Conservation (phyloP, 2,888 invertebrate species). For the Epirrhoe alternata region DNA sequence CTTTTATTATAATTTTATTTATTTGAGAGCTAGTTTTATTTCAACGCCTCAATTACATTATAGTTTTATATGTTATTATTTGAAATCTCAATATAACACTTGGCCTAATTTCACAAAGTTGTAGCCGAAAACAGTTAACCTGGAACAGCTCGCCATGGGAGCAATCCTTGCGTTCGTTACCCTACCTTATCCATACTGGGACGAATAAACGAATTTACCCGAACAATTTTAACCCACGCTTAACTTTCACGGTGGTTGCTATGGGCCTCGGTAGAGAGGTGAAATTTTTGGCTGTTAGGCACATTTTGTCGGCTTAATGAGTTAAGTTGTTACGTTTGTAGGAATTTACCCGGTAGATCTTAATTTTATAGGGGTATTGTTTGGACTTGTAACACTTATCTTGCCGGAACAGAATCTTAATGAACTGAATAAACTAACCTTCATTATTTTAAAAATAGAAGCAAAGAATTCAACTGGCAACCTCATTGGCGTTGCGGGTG, state of each 20-base stretch:
- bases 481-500: too few species aligned
- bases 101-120: slow-evolving; percentile 66
- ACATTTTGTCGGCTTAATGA: slow-evolving; percentile 55
- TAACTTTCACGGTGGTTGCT: slow-evolving; percentile 60
- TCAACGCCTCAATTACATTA: slow-evolving; percentile 30
- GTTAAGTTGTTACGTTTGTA: slow-evolving; percentile 61
- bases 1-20: too few species aligned
- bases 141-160: slow-evolving; percentile 72
- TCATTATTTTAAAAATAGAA: too few species aligned
- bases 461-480: too few species aligned
- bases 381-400: slow-evolving; percentile 29
- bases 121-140: slow-evolving; percentile 65
- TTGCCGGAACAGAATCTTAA: slow-evolving; percentile 7
- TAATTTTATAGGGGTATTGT: slow-evolving; percentile 37
- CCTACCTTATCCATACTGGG: slow-evolving; percentile 58
- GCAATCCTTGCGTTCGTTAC: slow-evolving; percentile 72
- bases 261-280: slow-evolving; percentile 54
- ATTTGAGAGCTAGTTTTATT: background rate
- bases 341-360: slow-evolving; percentile 49
- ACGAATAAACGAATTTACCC: slow-evolving; percentile 78
- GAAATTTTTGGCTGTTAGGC: slow-evolving; percentile 58
- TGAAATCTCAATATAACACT: slow-evolving; percentile 57
- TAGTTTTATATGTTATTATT: slow-evolving; percentile 12
- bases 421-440: background rate
- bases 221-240: slow-evolving; percentile 78